These are phyloP conservation scores for Ophraella communa DNA, from an alignment of 2,888 invertebrate species.

Conservation along the genomic window DNA sequence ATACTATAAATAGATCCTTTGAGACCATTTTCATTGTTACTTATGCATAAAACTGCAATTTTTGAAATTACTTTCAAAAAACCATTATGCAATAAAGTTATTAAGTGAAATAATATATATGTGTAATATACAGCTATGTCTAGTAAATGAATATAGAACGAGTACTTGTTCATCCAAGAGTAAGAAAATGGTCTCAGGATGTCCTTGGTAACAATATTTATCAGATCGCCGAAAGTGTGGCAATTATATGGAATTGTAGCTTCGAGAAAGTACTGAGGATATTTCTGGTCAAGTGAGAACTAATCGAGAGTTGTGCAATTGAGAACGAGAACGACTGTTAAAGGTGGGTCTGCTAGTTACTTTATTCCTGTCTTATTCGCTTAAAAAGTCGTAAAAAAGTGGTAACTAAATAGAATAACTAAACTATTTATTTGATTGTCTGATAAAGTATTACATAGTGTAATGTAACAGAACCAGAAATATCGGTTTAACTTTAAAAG, in stretches of 20 bases:
- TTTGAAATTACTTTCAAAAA: too few species aligned
- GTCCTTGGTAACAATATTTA: constrained; percentile 10
- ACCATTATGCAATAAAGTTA: too few species aligned
- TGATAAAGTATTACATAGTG: too few species aligned
- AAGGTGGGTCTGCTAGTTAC: neutral
- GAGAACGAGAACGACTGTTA: constrained; percentile 1
- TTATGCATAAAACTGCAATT: too few species aligned
- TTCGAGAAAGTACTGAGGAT: constrained; percentile 14
- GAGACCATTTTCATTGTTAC: too few species aligned
- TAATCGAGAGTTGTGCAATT: constrained; percentile 11
- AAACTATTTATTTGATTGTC: too few species aligned
- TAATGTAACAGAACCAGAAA: too few species aligned
- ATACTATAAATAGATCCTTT: too few species aligned
- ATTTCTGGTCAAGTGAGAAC: constrained; percentile 16
- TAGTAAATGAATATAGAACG: neutral
- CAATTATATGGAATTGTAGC: constrained; percentile 18
- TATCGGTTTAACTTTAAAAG: too few species aligned
- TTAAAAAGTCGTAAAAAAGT: too few species aligned
- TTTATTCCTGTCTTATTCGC: neutral
- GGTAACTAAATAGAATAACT: neutral
- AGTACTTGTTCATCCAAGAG: neutral
- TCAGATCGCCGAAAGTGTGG: constrained; percentile 19
- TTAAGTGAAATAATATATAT: too few species aligned
- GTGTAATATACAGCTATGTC: too few species aligned
- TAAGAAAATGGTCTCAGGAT: neutral